phyloP scores from a whole-genome alignment of 2,888 invertebrate species.

The Caenorhabditis afra region DNA sequence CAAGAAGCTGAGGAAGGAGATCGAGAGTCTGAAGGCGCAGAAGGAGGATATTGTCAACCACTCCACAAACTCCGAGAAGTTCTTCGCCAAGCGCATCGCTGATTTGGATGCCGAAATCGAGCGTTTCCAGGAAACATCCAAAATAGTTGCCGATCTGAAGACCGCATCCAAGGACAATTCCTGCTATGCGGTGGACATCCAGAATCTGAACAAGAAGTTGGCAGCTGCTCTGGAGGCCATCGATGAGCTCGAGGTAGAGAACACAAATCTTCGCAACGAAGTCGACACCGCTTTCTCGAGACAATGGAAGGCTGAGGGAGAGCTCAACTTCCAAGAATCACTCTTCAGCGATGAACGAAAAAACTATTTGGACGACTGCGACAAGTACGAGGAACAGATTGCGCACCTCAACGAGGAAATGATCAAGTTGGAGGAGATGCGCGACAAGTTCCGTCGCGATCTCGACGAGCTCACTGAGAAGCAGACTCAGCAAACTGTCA shows the following conservation, averaged over 20 bases:
- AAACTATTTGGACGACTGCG: background rate
- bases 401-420: constrained; percentile 9
- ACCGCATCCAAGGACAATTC: background rate
- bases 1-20: constrained; percentile 9
- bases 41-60: constrained; percentile 47
- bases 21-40: constrained; percentile 21
- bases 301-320: background rate
- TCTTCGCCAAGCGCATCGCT: constrained; percentile 2
- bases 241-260: constrained; percentile 19
- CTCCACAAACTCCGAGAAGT: constrained; percentile 24
- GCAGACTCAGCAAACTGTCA: constrained; percentile 16
- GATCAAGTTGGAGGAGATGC: constrained; percentile 2
- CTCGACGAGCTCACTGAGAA: constrained; percentile 10
- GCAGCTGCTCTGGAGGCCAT: constrained; percentile 21
- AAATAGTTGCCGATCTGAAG: background rate
- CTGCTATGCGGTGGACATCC: background rate
- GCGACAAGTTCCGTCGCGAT: background rate
- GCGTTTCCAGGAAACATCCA: background rate
- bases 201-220: constrained; percentile 8
- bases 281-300: background rate
- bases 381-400: background rate
- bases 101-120: constrained; percentile 1
- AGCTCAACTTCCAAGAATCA: background rate
- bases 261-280: constrained; percentile 1
- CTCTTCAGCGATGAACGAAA: background rate